phyloP scores from a whole-genome alignment of 2,113 vertebrate genomes.

The Eudyptes chrysolophus region DNA sequence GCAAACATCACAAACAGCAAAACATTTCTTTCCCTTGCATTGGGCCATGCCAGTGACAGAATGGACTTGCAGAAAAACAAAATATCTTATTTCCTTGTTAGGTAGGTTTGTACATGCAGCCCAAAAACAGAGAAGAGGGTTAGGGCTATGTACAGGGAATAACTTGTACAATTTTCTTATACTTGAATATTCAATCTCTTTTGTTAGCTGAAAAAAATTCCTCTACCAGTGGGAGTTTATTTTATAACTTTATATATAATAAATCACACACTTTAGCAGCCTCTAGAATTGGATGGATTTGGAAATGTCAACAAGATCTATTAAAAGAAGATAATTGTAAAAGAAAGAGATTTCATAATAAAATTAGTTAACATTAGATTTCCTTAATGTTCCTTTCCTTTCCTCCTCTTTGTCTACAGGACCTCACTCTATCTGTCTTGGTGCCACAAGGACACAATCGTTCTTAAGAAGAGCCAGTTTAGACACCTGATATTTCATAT shows the following conservation, averaged over 20 bases:
- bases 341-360: neutral
- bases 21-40: neutral
- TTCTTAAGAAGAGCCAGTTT: neutral
- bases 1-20: neutral
- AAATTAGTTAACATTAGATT: neutral
- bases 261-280: neutral
- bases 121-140: neutral
- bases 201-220: neutral
- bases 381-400: neutral
- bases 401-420: neutral
- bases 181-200: neutral
- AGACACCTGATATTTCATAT: neutral
- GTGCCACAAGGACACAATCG: neutral
- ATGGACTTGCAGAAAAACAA: neutral
- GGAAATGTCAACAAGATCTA: neutral
- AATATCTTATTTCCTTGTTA: neutral
- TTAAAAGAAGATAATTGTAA: neutral
- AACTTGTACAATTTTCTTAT: neutral
- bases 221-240: neutral
- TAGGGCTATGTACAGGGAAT: fast-evolving
- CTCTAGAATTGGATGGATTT: neutral
- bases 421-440: neutral
- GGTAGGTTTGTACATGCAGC: neutral
- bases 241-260: neutral
- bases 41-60: neutral